Conservation (phyloP, 2,113 vertebrate species). For the Quiscalus mexicanus region DNA sequence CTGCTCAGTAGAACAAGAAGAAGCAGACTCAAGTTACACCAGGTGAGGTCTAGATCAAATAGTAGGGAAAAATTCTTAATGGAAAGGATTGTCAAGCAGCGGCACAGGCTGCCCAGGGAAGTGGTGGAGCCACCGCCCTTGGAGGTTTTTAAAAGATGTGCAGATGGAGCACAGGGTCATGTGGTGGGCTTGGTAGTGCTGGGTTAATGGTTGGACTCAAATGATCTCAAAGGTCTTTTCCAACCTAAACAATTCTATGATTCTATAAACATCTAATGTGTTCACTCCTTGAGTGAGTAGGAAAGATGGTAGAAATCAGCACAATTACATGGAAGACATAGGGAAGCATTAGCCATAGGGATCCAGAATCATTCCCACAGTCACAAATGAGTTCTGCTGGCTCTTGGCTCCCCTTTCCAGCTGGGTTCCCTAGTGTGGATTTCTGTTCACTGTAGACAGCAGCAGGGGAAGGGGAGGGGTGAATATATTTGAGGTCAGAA, state of each 20-base stretch:
- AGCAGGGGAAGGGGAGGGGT: neutral
- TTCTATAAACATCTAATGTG: neutral
- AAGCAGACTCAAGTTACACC: neutral
- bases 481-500: neutral
- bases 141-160: neutral
- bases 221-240: neutral
- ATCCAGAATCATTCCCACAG: neutral
- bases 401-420: neutral
- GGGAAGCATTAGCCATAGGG: neutral
- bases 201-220: neutral
- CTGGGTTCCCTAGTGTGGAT: neutral
- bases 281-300: neutral
- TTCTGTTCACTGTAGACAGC: neutral
- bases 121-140: neutral
- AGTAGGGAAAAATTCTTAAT: neutral
- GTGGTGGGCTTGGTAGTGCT: neutral
- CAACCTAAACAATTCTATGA: neutral
- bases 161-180: neutral
- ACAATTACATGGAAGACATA: neutral
- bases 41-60: neutral
- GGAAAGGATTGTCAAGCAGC: neutral
- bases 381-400: neutral
- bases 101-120: neutral
- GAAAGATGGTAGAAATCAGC: neutral
- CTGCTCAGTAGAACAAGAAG: neutral